Percentiles rank a stretch among this genome's conserved stretches.
phyloP scores from a whole-genome alignment of 2,113 vertebrate genomes.

The Cromileptes altivelis region DNA sequence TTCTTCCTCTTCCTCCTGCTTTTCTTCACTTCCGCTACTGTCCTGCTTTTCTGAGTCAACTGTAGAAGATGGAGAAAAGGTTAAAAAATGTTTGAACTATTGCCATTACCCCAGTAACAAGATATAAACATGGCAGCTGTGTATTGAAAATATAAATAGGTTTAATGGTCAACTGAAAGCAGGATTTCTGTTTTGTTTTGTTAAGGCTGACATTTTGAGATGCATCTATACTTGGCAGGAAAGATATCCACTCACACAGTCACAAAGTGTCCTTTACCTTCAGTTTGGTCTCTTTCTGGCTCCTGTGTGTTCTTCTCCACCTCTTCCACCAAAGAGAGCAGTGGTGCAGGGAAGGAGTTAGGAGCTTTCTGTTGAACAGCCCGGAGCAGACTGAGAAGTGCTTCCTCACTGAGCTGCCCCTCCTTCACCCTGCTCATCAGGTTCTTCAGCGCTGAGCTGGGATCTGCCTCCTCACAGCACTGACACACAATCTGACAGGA shows the following conservation, averaged over 20 bases:
- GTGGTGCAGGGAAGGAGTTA: conserved; percentile 58
- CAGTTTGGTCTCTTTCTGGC: neutral
- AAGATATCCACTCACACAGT: neutral
- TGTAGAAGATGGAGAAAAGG: neutral
- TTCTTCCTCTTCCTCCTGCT: conserved; percentile 24
- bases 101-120: neutral
- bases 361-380: conserved; percentile 65
- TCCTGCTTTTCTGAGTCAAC: conserved; percentile 29
- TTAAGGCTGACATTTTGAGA: neutral
- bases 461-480: conserved; percentile 84
- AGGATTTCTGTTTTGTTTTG: neutral
- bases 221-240: neutral
- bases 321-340: conserved; percentile 79
- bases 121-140: neutral
- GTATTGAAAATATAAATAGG: neutral
- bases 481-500: conserved; percentile 83
- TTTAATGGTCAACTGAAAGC: neutral
- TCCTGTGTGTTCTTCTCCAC: conserved; percentile 29
- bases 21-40: neutral
- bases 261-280: conserved; percentile 19
- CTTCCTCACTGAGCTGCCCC: conserved; percentile 80
- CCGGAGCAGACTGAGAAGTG: conserved; percentile 83
- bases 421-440: conserved; percentile 81
- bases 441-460: conserved; percentile 73
- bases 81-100: neutral